Evolutionary conservation across 2,797 vertebrate species (phyloP).

Genomic region (Euthynnus affinis): DNA sequence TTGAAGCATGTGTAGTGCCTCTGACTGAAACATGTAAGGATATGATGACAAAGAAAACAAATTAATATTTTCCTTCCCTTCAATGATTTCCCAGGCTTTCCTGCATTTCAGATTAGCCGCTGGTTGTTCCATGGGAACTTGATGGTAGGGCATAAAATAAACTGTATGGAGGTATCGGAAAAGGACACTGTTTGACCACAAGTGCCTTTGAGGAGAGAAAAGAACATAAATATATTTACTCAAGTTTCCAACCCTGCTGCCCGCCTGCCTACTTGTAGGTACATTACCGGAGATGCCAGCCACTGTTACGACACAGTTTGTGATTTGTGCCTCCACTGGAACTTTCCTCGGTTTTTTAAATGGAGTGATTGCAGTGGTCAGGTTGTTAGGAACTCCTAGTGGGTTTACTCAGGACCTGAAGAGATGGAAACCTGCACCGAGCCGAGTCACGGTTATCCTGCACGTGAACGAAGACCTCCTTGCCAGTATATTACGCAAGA

Average conservation of each 20-base stretch:
- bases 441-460: conserved; percentile 52
- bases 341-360: conserved; percentile 80
- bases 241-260: conserved; percentile 70
- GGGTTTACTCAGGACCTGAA: conserved; percentile 62
- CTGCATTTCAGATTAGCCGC: conserved; percentile 56
- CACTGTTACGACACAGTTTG: conserved; percentile 66
- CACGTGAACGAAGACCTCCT: conserved; percentile 41
- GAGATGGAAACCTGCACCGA: conserved; percentile 69
- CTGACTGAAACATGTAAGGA: conserved; percentile 45
- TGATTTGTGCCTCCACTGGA: conserved; percentile 78
- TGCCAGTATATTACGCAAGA: conserved; percentile 61
- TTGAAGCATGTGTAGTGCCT: conserved; percentile 3
- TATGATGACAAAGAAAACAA: conserved; percentile 64
- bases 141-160: conserved; percentile 59
- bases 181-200: conserved; percentile 60
- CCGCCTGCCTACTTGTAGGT: conserved; percentile 49
- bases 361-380: conserved; percentile 66
- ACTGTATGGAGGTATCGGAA: conserved; percentile 67
- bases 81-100: conserved; percentile 50
- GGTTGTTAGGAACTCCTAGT: conserved; percentile 62
- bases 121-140: conserved; percentile 74
- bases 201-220: conserved; percentile 66
- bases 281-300: conserved; percentile 52
- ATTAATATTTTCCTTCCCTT: conserved; percentile 53
- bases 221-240: conserved; percentile 79